Evolutionary conservation across 30 jellyfish, hydroid and myxozoan species (phyloP).

Genomic region (Aurelia sp.): DNA sequence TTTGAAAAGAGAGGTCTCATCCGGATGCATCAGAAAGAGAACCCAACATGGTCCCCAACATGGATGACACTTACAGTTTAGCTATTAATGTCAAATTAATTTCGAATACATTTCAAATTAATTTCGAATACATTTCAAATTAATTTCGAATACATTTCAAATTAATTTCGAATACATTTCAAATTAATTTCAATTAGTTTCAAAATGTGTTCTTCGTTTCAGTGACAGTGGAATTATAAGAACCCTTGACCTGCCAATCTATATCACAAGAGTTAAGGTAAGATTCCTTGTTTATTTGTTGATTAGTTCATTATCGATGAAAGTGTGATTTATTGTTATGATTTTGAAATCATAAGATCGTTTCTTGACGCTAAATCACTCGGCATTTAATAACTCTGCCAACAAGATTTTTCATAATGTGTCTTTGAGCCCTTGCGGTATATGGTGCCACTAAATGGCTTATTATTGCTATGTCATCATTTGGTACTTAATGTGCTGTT

Average conservation of each 20-base stretch:
- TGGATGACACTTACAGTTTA: too few relatives aligned
- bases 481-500: too few relatives aligned
- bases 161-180: not conserved
- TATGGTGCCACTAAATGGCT: too few relatives aligned
- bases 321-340: too few relatives aligned
- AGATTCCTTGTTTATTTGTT: not conserved
- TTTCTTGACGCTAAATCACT: too few relatives aligned
- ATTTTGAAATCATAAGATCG: too few relatives aligned
- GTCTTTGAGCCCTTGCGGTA: too few relatives aligned
- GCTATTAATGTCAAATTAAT: not conserved
- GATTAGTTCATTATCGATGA: not conserved
- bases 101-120: not conserved
- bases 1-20: too few relatives aligned
- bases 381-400: too few relatives aligned
- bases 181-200: not conserved
- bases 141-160: not conserved
- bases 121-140: not conserved
- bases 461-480: too few relatives aligned
- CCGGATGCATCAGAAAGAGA: too few relatives aligned
- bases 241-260: slow-evolving; percentile 93
- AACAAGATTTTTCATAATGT: too few relatives aligned
- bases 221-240: slow-evolving; percentile 97
- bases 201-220: not conserved
- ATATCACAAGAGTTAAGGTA: slow-evolving; percentile 97
- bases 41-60: not conserved